Evolutionary conservation across 2,797 vertebrate genomes (phyloP).

Genomic region (Decapterus maruadsi): DNA sequence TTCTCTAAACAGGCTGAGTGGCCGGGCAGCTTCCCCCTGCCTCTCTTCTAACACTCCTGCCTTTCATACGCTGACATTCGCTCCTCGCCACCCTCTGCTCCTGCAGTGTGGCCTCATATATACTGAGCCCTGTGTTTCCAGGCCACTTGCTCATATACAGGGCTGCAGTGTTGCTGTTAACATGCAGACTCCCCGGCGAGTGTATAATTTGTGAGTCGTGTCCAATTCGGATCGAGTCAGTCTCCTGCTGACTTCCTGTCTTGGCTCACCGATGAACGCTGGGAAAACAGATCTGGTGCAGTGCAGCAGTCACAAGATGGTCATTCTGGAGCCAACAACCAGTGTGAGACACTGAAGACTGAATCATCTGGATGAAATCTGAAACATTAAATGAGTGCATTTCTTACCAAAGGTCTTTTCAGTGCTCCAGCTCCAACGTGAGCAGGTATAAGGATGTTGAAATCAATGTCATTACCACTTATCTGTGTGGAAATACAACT

Average conservation of each 20-base stretch:
- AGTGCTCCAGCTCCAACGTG: background rate
- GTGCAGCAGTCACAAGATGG: constrained; percentile 53
- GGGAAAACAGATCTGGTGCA: constrained; percentile 50
- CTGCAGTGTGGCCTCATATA: constrained; percentile 56
- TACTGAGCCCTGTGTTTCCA: constrained; percentile 70
- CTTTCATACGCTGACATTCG: constrained; percentile 64
- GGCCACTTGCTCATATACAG: constrained; percentile 57
- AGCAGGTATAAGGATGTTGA: background rate
- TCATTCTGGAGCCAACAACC: constrained; percentile 23
- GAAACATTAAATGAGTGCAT: constrained; percentile 2
- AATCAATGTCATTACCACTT: background rate
- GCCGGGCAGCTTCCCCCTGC: constrained; percentile 35
- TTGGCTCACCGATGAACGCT: constrained; percentile 38
- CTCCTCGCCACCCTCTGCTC: constrained; percentile 45
- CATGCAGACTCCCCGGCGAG: constrained; percentile 65
- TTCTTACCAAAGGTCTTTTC: background rate
- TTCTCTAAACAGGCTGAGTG: constrained; percentile 49
- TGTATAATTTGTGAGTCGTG: constrained; percentile 76
- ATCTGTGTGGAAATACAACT: background rate
- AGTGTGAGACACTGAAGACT: constrained; percentile 11
- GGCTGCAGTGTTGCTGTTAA: constrained; percentile 67
- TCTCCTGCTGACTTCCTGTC: constrained; percentile 75
- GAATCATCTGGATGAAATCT: constrained; percentile 21
- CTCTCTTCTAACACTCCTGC: constrained; percentile 60
- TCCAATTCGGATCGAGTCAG: constrained; percentile 69